Percentiles rank a stretch among this genome's conserved stretches.
Evolutionary conservation across 1,140 invertebrate genomes (phyloP).

Genomic region (Caenorhabditis remanei): DNA sequence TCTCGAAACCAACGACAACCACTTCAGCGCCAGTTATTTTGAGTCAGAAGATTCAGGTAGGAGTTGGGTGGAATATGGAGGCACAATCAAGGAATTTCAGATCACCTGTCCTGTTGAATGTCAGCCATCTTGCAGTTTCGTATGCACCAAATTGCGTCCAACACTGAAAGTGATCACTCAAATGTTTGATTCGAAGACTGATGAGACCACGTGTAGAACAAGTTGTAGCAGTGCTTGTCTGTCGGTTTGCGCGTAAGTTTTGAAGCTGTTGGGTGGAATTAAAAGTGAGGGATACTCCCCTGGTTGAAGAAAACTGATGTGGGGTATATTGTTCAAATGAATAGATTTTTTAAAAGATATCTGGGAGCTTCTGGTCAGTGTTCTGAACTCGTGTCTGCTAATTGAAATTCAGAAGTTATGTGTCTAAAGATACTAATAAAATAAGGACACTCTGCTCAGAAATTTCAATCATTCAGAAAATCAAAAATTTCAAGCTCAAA

Average conservation of each 20-base stretch:
- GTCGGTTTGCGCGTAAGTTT: slow-evolving; percentile 44
- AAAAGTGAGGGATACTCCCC: too few species aligned
- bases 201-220: slow-evolving; percentile 14
- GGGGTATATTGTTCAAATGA: too few species aligned
- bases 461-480: too few species aligned
- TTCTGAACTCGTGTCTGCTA: too few species aligned
- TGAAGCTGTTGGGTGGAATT: background rate
- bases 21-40: slow-evolving; percentile 19
- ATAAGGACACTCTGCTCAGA: too few species aligned
- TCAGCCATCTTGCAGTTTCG: slow-evolving; percentile 50
- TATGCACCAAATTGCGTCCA: slow-evolving; percentile 52
- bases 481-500: too few species aligned
- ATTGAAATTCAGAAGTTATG: too few species aligned
- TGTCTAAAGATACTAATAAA: too few species aligned
- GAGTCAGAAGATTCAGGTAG: slow-evolving; percentile 39
- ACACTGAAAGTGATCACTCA: slow-evolving; percentile 58
- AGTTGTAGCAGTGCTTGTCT: slow-evolving; percentile 40
- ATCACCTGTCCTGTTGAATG: slow-evolving; percentile 47
- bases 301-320: too few species aligned
- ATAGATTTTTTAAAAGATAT: too few species aligned
- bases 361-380: too few species aligned
- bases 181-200: slow-evolving; percentile 38
- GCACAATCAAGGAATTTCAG: background rate
- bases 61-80: background rate
- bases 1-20: slow-evolving; percentile 11